Percentiles rank a stretch among this genome's conserved stretches.
phyloP scores from a whole-genome alignment of 1,140 invertebrate species.

The Marisa cornuarietis region DNA sequence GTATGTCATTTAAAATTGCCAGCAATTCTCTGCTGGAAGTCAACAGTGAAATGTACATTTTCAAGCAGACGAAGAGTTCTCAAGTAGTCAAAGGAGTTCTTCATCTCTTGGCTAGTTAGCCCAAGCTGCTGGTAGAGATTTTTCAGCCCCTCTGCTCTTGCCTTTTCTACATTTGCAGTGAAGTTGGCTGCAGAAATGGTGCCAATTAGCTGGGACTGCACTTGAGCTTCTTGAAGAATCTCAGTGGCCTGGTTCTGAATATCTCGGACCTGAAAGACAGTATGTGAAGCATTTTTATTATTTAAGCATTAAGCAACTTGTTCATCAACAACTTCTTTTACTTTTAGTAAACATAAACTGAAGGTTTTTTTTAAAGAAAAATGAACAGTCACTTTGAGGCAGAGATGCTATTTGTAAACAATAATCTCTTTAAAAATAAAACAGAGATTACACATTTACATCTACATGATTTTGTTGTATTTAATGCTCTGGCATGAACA shows the following conservation, averaged over 20 bases:
- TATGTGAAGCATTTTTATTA: neutral
- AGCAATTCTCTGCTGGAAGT: constrained; percentile 56
- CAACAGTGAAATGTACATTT: constrained; percentile 53
- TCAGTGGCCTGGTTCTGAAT: constrained; percentile 53
- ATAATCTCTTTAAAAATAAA: neutral
- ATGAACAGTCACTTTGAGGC: neutral
- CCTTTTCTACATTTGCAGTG: constrained; percentile 48
- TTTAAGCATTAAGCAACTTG: too few species aligned
- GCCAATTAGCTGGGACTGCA: constrained; percentile 34
- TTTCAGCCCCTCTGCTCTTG: constrained; percentile 49
- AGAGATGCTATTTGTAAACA: neutral
- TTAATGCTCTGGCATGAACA: neutral
- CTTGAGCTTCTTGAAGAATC: constrained; percentile 43
- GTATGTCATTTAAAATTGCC: constrained; percentile 34
- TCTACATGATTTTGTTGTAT: neutral
- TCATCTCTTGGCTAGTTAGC: constrained; percentile 45
- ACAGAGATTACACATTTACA: neutral
- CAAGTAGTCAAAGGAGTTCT: constrained; percentile 59
- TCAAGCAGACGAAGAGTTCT: constrained; percentile 47
- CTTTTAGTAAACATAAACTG: neutral
- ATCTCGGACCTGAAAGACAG: constrained; percentile 41
- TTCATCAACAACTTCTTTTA: too few species aligned
- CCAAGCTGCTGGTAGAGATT: constrained; percentile 39
- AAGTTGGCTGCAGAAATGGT: constrained; percentile 47
- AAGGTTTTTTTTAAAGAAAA: neutral